Conservation (phyloP, 2,888 invertebrate genomes). For the Cosmia pyralina region DNA sequence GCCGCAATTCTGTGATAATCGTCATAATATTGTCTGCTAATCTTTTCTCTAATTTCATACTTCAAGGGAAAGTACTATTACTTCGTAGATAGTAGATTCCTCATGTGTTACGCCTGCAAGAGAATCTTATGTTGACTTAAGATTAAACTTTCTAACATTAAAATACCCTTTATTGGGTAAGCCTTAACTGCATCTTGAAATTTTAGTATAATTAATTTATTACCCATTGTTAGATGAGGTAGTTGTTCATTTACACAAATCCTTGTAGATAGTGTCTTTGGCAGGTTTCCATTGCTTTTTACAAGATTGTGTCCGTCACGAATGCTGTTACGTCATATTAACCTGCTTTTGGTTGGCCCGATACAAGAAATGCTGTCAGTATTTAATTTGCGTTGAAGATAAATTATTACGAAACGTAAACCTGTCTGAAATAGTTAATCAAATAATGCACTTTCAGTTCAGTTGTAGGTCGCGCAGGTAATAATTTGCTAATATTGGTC, state of each 20-base stretch:
- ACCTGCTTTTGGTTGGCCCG: conserved; percentile 19
- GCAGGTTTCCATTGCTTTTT: conserved; percentile 35
- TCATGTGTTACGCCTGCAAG: background rate
- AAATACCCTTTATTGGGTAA: background rate
- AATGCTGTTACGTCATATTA: conserved; percentile 19
- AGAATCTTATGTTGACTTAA: conserved; percentile 7
- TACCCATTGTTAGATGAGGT: background rate
- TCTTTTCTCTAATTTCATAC: conserved; percentile 14
- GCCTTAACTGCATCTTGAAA: background rate
- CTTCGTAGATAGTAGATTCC: too few relatives aligned
- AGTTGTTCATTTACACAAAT: conserved; percentile 1
- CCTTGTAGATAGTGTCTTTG: conserved; percentile 9
- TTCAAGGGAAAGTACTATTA: conserved; percentile 8
- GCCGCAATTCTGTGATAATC: conserved; percentile 18
- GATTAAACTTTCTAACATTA: conserved; percentile 27
- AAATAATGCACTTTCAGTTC: background rate
- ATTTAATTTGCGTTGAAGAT: conserved; percentile 19
- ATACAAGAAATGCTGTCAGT: conserved; percentile 28
- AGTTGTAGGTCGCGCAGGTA: background rate
- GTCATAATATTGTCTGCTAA: conserved; percentile 7
- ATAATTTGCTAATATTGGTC: background rate
- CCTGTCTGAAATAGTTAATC: conserved; percentile 12
- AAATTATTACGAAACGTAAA: conserved; percentile 30
- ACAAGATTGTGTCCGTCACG: conserved; percentile 5
- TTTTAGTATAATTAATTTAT: background rate